A percentile compares a stretch with the other conserved stretches of the same genome.
phyloP scores from a whole-genome alignment of 2,888 invertebrate species.

The Lithophane semibrunnea region DNA sequence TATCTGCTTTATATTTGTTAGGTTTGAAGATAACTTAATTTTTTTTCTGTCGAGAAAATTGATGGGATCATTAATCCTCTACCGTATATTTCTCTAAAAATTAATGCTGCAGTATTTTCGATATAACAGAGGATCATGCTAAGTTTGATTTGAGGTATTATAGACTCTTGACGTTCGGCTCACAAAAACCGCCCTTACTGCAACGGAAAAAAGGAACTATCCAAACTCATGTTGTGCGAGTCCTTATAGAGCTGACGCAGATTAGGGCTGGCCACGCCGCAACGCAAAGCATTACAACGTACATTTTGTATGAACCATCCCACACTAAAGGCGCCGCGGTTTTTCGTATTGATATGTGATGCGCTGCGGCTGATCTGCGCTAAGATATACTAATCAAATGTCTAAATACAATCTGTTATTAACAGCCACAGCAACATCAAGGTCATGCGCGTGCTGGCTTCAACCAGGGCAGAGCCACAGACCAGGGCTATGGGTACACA shows the following conservation, averaged over 20 bases:
- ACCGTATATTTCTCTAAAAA: too few species aligned
- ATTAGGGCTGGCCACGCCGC: neutral
- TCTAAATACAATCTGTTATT: neutral
- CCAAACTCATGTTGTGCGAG: too few species aligned
- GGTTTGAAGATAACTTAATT: too few species aligned
- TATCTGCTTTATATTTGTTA: too few species aligned
- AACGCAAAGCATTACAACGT: neutral
- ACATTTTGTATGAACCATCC: neutral
- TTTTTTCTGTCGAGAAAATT: too few species aligned
- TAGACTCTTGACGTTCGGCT: neutral
- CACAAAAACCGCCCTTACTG: neutral
- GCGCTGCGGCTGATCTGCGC: neutral
- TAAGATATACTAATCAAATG: neutral
- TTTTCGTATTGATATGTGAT: neutral
- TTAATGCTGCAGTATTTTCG: too few species aligned
- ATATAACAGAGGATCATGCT: too few species aligned
- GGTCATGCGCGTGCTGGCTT: slow-evolving; percentile 40
- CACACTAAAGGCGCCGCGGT: neutral
- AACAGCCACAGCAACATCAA: slow-evolving; percentile 32
- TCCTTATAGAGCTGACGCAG: too few species aligned
- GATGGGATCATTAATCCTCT: too few species aligned
- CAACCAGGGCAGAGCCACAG: slow-evolving; percentile 56
- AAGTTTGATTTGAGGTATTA: too few species aligned
- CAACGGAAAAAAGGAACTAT: neutral
- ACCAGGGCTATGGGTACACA: slow-evolving; percentile 63